Conservation (phyloP, 2,797 vertebrate genomes). For the Clarias platycephalus region DNA sequence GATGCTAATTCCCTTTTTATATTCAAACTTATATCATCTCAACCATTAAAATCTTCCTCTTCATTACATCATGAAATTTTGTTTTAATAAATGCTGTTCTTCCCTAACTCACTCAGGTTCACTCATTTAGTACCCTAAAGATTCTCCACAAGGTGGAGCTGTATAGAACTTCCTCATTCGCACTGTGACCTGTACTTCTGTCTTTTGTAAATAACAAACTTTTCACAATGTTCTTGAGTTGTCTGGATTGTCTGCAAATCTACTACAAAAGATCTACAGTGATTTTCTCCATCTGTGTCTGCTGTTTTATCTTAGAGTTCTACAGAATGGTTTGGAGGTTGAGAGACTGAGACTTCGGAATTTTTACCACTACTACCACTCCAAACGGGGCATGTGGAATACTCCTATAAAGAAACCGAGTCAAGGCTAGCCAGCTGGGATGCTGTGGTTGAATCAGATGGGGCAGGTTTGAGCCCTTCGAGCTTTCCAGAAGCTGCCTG, state of each 20-base stretch:
- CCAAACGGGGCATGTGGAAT: constrained; percentile 98
- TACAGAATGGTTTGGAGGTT: constrained; percentile 95
- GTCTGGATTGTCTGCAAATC: neutral
- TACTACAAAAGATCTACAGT: neutral
- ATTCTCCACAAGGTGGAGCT: neutral
- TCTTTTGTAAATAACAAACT: neutral
- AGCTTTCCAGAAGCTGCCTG: constrained; percentile 24
- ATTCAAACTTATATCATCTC: no score
- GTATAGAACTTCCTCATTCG: neutral
- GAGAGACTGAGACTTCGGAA: constrained; percentile 91
- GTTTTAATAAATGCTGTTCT: no score
- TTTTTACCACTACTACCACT: constrained; percentile 98
- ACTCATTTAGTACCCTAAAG: neutral
- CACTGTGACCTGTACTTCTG: neutral
- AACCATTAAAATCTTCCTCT: no score
- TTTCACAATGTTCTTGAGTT: neutral
- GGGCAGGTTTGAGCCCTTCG: neutral
- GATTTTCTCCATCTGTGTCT: neutral
- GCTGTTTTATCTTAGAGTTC: constrained; percentile 71
- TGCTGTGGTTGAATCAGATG: constrained; percentile 2
- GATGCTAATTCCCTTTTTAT: no score
- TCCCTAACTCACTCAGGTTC: no score
- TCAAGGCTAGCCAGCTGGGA: constrained; percentile 72
- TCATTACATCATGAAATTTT: no score
- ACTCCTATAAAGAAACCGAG: constrained; percentile 80